Evolutionary conservation across 2,113 vertebrate species (phyloP), one percentile per base, ranked within the genome.

Genomic region (Archocentrus centrarchus): DNA sequence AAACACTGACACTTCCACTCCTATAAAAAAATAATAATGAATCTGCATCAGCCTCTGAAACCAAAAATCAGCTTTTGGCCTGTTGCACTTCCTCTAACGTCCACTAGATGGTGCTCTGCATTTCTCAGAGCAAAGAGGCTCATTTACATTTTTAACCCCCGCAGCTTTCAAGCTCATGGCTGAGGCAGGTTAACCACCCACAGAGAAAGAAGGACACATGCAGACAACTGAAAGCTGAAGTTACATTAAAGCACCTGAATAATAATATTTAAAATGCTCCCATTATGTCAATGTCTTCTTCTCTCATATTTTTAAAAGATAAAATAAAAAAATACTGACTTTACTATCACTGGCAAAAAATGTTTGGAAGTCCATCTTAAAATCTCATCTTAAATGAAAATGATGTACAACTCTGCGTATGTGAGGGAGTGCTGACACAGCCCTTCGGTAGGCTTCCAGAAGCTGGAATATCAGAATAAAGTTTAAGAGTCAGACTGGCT

Each of bases 1-100:
- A 96, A 76, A 17, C 17, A 15, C 35, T 41, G 17, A 55, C n/a
- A 14, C 44, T 4, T 73, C 44, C 66, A 32, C 44, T 20, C 66
- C 44, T 53, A 5, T 73, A 10, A 70, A 70, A 11, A 14, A 39
- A 44, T 4, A 44, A 44, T 4, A 11, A 44, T 13, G 53, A 27
- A 2, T 20, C 17, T 7, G 35, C 0, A 44, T 18, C 6, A 17
- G 47, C 15, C 47, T 13, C 24, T 14, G 11, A 20, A 24, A 70
- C 1, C 24, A 30, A 24, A 20, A 30, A 24, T 50, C 22, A 68
- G 41, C 41, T 30, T 5, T 47, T 53, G 17, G 20, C 2, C 5
- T 1, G 9, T 58, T 62, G 64, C 24, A 85, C 47, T 64, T 64
- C 66, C 59, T 80, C 59, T 63, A 32, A n/a, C 17, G 59, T 2